These are phyloP conservation scores for Gallinago solitaria DNA, from an alignment of 2,797 vertebrate genomes.

Conservation along the genomic window DNA sequence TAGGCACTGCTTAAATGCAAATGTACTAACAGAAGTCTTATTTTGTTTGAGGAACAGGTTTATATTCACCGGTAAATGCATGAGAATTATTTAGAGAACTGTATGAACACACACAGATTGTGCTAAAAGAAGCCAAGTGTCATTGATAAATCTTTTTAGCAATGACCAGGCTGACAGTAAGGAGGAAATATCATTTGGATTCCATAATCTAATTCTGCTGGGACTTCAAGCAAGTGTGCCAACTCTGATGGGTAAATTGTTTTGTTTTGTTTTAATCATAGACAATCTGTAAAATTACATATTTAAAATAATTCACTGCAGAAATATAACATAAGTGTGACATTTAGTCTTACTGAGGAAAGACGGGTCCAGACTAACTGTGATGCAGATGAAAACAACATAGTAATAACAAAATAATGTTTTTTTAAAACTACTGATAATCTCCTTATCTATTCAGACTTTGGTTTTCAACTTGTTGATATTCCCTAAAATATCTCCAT, in stretches of 20 bases:
- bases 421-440: background rate
- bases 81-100: background rate
- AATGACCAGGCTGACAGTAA: background rate
- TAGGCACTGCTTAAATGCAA: background rate
- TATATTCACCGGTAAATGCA: background rate
- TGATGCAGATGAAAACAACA: background rate
- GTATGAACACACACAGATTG: background rate
- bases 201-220: background rate
- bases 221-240: background rate
- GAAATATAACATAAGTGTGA: background rate
- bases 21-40: background rate
- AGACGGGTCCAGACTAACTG: background rate
- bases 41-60: background rate
- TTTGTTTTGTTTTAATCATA: background rate
- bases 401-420: background rate
- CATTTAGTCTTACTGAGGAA: background rate
- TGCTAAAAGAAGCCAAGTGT: background rate
- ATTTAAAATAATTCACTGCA: background rate
- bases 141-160: background rate
- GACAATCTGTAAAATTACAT: background rate
- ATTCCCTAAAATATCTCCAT: background rate
- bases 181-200: background rate
- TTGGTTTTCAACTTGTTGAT: background rate
- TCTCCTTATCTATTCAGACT: background rate
- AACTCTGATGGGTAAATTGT: background rate